phyloP scores from a whole-genome alignment of 2,113 vertebrate genomes.

The Mystacornis crossleyi region DNA sequence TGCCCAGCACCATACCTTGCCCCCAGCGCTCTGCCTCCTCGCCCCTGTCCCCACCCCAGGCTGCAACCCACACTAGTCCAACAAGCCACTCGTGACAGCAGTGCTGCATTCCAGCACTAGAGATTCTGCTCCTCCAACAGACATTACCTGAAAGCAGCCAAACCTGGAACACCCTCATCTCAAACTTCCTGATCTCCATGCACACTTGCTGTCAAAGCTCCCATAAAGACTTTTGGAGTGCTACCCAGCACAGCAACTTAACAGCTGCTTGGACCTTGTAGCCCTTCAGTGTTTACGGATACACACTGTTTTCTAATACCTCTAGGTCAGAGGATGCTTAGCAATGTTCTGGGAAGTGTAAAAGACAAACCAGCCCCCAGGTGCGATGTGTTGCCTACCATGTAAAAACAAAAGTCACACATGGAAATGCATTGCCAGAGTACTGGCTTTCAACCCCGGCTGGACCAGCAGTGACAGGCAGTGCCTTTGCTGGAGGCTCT shows the following conservation, averaged over 20 bases:
- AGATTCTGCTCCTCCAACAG: background rate
- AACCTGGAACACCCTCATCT: background rate
- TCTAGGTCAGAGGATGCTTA: background rate
- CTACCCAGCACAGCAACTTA: background rate
- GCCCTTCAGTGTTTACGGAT: background rate
- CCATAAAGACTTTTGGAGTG: fast-evolving
- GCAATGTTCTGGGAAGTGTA: background rate
- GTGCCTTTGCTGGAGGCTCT: background rate
- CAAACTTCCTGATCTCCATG: background rate
- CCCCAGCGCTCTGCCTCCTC: background rate
- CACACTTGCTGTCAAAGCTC: background rate
- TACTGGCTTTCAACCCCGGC: background rate
- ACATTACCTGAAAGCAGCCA: background rate
- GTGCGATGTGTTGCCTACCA: fast-evolving
- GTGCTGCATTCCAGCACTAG: too few relatives aligned
- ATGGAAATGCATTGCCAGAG: background rate
- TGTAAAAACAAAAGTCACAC: background rate
- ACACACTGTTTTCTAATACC: background rate
- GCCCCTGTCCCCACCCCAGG: fast-evolving
- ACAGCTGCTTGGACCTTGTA: background rate
- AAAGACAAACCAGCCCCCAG: background rate
- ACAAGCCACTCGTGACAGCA: fast-evolving
- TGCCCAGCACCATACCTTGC: fast-evolving
- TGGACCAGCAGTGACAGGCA: fast-evolving
- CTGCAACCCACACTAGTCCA: background rate